phyloP scores from a whole-genome alignment of 2,888 invertebrate species.

The Drosophila ezoana region DNA sequence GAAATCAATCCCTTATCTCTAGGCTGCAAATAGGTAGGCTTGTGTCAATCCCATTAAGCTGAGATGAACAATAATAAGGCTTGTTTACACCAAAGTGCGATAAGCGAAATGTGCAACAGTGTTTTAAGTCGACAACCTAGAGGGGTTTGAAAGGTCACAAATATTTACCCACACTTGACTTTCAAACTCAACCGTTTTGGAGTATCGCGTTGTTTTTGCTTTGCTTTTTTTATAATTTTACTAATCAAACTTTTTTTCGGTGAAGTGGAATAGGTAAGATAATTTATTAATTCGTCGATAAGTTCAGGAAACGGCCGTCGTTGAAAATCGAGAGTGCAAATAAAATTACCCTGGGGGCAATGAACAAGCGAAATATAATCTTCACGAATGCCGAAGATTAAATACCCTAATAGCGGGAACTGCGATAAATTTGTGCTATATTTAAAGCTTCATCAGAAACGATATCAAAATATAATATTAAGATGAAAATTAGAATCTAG shows the following conservation, averaged over 20 bases:
- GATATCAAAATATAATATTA: no score
- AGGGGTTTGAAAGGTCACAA: slow-evolving; percentile 11
- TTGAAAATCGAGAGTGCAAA: slow-evolving; percentile 1
- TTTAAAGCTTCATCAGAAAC: no score
- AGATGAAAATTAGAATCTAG: no score
- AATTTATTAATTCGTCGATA: slow-evolving; percentile 24
- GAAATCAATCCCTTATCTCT: slow-evolving; percentile 10
- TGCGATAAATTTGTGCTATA: no score
- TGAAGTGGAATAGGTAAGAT: slow-evolving; percentile 25
- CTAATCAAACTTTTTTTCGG: slow-evolving; percentile 22
- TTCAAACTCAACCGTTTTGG: slow-evolving; percentile 47
- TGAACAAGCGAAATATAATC: slow-evolving; percentile 25
- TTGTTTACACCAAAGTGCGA: slow-evolving; percentile 65
- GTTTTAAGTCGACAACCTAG: neutral
- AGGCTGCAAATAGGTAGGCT: slow-evolving; percentile 10
- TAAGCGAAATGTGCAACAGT: slow-evolving; percentile 39
- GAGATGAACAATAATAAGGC: slow-evolving; percentile 17
- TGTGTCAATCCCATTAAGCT: slow-evolving; percentile 24
- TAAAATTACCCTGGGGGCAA: slow-evolving; percentile 20
- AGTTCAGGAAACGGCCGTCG: slow-evolving; percentile 14
- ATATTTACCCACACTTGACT: slow-evolving; percentile 58
- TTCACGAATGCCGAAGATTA: neutral
- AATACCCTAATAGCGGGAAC: neutral
- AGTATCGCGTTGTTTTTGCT: neutral
- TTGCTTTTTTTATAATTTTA: slow-evolving; percentile 17